These are phyloP conservation scores for Oeneis ivallda DNA, from an alignment of 2,888 invertebrate species.

Conservation along the genomic window DNA sequence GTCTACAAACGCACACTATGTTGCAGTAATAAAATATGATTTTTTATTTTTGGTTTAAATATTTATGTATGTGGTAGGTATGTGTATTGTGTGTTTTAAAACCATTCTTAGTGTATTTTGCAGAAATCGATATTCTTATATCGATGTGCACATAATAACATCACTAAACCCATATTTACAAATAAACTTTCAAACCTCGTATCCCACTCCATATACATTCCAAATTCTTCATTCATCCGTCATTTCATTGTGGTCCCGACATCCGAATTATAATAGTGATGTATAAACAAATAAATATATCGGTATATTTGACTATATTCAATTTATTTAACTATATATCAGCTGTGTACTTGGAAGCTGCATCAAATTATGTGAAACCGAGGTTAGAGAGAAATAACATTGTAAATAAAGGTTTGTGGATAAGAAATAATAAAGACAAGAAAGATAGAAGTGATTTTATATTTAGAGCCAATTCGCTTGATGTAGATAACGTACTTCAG, in stretches of 20 bases:
- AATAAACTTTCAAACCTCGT: slow-evolving; percentile 50
- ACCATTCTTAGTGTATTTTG: too few relatives aligned
- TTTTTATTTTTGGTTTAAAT: not conserved
- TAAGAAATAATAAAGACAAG: slow-evolving; percentile 45
- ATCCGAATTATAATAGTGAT: slow-evolving; percentile 48
- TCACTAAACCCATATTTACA: slow-evolving; percentile 49
- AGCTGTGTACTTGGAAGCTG: slow-evolving; percentile 45
- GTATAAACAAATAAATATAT: slow-evolving; percentile 47
- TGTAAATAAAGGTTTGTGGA: slow-evolving; percentile 66
- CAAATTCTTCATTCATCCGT: slow-evolving; percentile 42
- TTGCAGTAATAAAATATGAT: too few relatives aligned
- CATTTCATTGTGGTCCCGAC: slow-evolving; percentile 40
- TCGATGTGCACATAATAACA: slow-evolving; percentile 12
- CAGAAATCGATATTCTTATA: not conserved
- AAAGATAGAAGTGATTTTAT: slow-evolving; percentile 51
- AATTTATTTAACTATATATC: slow-evolving; percentile 38
- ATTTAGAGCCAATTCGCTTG: slow-evolving; percentile 58
- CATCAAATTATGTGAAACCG: slow-evolving; percentile 49
- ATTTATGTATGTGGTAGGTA: too few relatives aligned
- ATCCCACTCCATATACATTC: slow-evolving; percentile 50
- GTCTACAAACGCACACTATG: too few relatives aligned
- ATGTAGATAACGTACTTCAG: slow-evolving; percentile 55
- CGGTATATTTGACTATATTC: slow-evolving; percentile 46
- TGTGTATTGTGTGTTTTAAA: too few relatives aligned
- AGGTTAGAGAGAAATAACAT: slow-evolving; percentile 61